Conservation (phyloP, 2,113 vertebrate genomes). For the Hyaena hyaena region DNA sequence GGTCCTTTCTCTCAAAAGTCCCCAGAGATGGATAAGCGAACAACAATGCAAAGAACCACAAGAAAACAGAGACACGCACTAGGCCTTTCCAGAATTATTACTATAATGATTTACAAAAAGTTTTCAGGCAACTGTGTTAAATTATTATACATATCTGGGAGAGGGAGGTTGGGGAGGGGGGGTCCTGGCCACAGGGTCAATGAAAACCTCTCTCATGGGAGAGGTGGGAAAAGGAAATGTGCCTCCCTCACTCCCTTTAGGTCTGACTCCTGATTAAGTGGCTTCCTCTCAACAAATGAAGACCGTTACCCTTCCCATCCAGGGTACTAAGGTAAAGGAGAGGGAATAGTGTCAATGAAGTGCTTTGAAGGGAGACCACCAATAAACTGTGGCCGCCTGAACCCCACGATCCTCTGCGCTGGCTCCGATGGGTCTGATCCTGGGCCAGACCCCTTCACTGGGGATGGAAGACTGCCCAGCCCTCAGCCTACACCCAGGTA, state of each 20-base stretch:
- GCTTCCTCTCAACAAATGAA: slow-evolving; percentile 22
- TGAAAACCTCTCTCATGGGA: background rate
- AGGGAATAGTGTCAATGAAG: slow-evolving; percentile 9
- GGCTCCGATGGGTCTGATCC: background rate
- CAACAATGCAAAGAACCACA: slow-evolving; percentile 29
- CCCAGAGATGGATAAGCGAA: slow-evolving; percentile 3
- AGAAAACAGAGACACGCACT: slow-evolving; percentile 62
- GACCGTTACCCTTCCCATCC: slow-evolving; percentile 28
- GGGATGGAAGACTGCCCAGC: background rate
- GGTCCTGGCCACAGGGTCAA: background rate
- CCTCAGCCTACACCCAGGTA: background rate
- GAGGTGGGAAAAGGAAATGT: background rate
- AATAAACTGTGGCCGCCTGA: background rate
- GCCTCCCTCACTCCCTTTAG: background rate
- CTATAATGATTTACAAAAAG: slow-evolving; percentile 91
- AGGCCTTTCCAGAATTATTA: slow-evolving; percentile 84
- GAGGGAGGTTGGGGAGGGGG: background rate
- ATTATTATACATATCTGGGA: slow-evolving; percentile 87
- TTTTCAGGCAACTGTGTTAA: slow-evolving; percentile 91
- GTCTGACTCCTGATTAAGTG: slow-evolving; percentile 41
- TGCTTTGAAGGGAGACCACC: background rate
- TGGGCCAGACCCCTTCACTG: background rate
- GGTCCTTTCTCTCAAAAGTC: background rate
- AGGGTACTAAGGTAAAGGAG: background rate
- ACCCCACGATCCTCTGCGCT: background rate